Conservation (phyloP, 2,888 invertebrate species). For the Eupithecia pulchellata region DNA sequence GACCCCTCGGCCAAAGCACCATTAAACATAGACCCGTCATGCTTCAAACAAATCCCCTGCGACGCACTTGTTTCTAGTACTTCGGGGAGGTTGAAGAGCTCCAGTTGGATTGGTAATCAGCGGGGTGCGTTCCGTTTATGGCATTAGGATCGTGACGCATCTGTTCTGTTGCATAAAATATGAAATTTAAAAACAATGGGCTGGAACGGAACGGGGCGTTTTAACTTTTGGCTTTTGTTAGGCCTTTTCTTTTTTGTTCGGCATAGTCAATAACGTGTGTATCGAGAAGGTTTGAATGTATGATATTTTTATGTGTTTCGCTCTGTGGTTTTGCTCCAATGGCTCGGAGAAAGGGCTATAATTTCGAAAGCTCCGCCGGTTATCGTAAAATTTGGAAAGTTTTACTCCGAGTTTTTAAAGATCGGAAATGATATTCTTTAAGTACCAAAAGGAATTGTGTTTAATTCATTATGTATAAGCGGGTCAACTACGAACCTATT, state of each 20-base stretch:
- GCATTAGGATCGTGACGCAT: constrained; percentile 78
- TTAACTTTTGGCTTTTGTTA: constrained; percentile 40
- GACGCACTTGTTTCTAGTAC: constrained; percentile 53
- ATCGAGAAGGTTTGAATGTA: constrained; percentile 1
- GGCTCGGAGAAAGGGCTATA: constrained; percentile 7
- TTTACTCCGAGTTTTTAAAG: not conserved
- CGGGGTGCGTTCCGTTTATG: constrained; percentile 76
- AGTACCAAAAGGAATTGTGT: no score
- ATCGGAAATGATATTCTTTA: not conserved
- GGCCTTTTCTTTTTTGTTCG: constrained; percentile 14
- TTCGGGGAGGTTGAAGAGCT: constrained; percentile 56
- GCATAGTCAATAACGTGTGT: not conserved
- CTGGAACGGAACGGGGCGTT: constrained; percentile 47
- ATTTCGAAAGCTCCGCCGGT: constrained; percentile 8
- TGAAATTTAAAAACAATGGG: constrained; percentile 69
- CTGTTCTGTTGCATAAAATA: constrained; percentile 79
- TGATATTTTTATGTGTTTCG: constrained; percentile 17
- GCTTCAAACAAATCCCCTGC: constrained; percentile 61
- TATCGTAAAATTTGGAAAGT: constrained; percentile 10
- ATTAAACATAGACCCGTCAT: constrained; percentile 64
- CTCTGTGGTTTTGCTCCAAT: constrained; percentile 14
- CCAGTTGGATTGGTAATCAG: constrained; percentile 60
- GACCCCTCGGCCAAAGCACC: constrained; percentile 67
- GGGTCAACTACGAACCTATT: no score
- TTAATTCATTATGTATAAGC: no score